These are phyloP conservation scores for Brotula barbata DNA, from an alignment of 2,797 vertebrate genomes.

Conservation along the genomic window DNA sequence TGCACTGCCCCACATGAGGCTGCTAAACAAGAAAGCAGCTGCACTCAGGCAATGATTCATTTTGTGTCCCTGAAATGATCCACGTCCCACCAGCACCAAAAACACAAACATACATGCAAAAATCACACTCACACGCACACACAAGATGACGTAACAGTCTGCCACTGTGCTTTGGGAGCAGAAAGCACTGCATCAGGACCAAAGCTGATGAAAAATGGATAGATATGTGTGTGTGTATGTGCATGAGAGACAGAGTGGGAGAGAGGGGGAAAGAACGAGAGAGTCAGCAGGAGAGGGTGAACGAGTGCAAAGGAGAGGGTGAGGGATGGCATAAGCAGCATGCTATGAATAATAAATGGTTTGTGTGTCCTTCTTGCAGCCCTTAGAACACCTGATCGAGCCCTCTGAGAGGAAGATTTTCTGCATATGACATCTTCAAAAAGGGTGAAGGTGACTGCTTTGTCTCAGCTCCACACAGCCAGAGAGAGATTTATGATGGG, in stretches of 20 bases:
- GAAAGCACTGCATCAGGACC: constrained; percentile 66
- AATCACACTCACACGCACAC: constrained; percentile 27
- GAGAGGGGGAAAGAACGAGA: constrained; percentile 23
- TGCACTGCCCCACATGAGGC: constrained; percentile 5
- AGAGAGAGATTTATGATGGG: no score
- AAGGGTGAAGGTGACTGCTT: no score
- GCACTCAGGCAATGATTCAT: constrained; percentile 47
- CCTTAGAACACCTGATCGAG: not conserved
- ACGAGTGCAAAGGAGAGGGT: constrained; percentile 17
- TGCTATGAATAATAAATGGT: not conserved
- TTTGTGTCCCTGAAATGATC: constrained; percentile 65
- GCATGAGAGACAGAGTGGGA: not conserved
- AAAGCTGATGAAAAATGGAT: constrained; percentile 67
- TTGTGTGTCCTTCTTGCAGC: not conserved
- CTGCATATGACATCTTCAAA: no score
- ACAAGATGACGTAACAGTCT: constrained; percentile 21
- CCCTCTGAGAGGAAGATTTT: not conserved
- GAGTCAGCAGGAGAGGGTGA: constrained; percentile 29
- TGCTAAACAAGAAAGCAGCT: constrained; percentile 36
- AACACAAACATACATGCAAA: constrained; percentile 13
- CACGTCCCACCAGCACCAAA: constrained; percentile 32
- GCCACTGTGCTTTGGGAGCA: constrained; percentile 35
- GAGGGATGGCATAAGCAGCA: not conserved
- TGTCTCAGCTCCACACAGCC: no score
- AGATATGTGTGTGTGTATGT: constrained; percentile 6